Percentiles rank a stretch among this genome's conserved stretches.
Evolutionary conservation across 2,797 vertebrate genomes (phyloP).

Genomic region (Dicrostonyx torquatus): DNA sequence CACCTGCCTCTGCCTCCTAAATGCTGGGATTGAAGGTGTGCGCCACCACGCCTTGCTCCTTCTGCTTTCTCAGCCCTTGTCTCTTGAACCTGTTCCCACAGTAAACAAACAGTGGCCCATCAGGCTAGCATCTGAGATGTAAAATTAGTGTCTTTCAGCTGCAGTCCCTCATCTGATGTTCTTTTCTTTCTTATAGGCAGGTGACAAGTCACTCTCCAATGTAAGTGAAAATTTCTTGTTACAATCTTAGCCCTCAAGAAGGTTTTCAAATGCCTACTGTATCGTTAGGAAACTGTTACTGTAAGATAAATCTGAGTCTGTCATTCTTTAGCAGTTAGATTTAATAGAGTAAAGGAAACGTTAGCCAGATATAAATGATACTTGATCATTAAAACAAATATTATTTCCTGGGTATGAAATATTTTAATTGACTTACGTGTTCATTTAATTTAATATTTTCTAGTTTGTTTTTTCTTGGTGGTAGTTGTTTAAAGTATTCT

Average conservation of each 20-base stretch:
- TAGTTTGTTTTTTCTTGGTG: not conserved
- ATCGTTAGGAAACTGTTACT: not conserved
- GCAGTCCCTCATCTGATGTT: conserved; percentile 10
- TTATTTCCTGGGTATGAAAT: conserved; percentile 22
- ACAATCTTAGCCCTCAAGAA: conserved; percentile 8
- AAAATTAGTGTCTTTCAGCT: not conserved
- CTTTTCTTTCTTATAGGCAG: conserved; percentile 89
- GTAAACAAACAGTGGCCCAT: not conserved
- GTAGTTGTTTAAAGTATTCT: not conserved
- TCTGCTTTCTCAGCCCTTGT: not conserved
- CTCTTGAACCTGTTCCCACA: not conserved
- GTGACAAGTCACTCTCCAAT: conserved; percentile 94
- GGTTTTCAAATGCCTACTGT: not conserved
- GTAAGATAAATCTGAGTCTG: not conserved
- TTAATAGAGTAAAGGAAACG: conserved; percentile 19
- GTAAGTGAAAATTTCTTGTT: conserved; percentile 89
- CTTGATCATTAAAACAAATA: not conserved
- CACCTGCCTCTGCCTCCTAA: not conserved
- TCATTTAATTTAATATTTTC: conserved; percentile 34
- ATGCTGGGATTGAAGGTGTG: not conserved
- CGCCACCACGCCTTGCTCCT: accelerated
- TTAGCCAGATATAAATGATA: not conserved
- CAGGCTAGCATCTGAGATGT: not conserved
- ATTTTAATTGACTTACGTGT: not conserved
- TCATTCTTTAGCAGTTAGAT: not conserved